Evolutionary conservation across 2,888 invertebrate genomes (phyloP), one percentile per base, ranked within the genome.

Genomic region (Lycaena phlaeas): DNA sequence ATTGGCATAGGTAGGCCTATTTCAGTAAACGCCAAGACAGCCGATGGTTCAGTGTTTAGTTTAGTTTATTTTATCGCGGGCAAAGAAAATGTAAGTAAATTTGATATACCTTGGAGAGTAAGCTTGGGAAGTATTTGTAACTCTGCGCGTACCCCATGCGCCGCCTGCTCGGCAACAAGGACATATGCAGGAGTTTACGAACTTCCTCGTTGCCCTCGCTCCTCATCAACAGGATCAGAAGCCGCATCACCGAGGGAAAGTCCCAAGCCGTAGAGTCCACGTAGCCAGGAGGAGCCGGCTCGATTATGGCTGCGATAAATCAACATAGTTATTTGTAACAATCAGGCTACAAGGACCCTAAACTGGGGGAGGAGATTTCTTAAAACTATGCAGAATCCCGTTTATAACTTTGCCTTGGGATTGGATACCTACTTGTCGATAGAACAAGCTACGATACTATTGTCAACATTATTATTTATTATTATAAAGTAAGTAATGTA

Each of bases 221-320:
- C 17, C 50, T 45, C 2, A 53, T 48, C 15, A 78, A 50, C 3
- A 74, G 59, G 0, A 45, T 43, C 3, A 76, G 45, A 5, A 76
- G 55, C 0, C 60, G 67, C 2, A 60, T 1, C 10, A 72, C 76
- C 0, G 73, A 61, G 0, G 54, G 45, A 12, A 47, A 54, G 43
- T 67, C 50, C 77, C 77, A 77, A 0, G 36, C 41, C 0, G 36
- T 6, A 0, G 69, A 60, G 53, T 76, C 77, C 4, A 45, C 46
- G 46, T 64, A 73, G 4, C 66, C 69, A 0, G 54, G 43, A 0
- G 70, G 64, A 0, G 54, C 53, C 0, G 28, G 48, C 11, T 50
- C 46, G 7, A 75, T 43, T 1, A 54, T 50, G 2, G 61, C 74
- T 73, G 40, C 0, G 5, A 27, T 22, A 26, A 3, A 10, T 15